phyloP scores from a whole-genome alignment of 2,888 invertebrate species.

The Odontocerum albicorne region DNA sequence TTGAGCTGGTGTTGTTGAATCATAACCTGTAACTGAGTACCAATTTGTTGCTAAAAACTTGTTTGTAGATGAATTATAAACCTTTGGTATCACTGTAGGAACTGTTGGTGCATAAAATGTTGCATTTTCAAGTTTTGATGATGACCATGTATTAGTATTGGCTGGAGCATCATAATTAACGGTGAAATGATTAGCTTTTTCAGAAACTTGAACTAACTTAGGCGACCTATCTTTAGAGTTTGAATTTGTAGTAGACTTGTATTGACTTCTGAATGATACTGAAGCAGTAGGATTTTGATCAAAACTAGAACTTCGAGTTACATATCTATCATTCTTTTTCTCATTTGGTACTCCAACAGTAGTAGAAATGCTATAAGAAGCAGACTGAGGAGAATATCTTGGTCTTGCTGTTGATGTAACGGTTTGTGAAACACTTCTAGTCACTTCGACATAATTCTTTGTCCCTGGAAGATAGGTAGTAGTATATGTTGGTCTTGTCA shows the following conservation, averaged over 20 bases:
- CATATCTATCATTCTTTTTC: conserved; percentile 1
- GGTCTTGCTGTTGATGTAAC: conserved; percentile 15
- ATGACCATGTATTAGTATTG: conserved; percentile 6
- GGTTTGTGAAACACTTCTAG: conserved; percentile 40
- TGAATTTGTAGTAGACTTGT: conserved; percentile 25
- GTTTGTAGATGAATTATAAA: conserved; percentile 7
- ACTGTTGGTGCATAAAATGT: conserved; percentile 41
- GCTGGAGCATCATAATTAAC: conserved; percentile 34
- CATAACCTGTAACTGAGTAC: conserved; percentile 16
- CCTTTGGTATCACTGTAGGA: conserved; percentile 39
- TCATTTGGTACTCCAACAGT: not conserved
- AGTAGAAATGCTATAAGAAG: conserved; percentile 16
- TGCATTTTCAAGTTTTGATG: conserved; percentile 12
- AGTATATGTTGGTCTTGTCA: conserved; percentile 48
- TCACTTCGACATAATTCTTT: conserved; percentile 38
- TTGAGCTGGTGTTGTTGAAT: conserved; percentile 28
- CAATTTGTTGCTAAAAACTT: conserved; percentile 18
- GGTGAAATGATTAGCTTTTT: not conserved
- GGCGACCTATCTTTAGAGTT: conserved; percentile 34
- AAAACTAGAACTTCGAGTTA: not conserved
- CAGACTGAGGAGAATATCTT: conserved; percentile 38
- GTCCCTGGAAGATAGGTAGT: conserved; percentile 46
- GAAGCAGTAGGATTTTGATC: conserved; percentile 25
- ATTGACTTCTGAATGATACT: conserved; percentile 15
- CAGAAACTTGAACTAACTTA: conserved; percentile 13